Evolutionary conservation across 2,113 vertebrate species (phyloP).

Genomic region (Sebastes schlegelii): DNA sequence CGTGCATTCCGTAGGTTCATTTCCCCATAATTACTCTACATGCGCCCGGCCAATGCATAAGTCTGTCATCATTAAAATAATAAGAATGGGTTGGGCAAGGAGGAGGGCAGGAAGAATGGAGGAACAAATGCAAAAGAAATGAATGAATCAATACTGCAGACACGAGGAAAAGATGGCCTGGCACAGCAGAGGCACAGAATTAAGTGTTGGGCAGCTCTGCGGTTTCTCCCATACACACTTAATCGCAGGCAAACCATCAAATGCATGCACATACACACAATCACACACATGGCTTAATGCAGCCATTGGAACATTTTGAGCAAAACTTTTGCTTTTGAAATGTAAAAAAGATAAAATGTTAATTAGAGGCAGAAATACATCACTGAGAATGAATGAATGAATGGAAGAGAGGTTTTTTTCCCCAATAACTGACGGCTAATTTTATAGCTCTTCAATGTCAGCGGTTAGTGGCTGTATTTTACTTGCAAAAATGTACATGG

Average conservation of each 20-base stretch:
- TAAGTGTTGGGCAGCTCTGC: conserved; percentile 8
- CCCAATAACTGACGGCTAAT: background rate
- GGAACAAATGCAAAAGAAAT: conserved; percentile 68
- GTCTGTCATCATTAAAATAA: conserved; percentile 85
- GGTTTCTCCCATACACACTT: background rate
- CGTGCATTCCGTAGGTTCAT: conserved; percentile 82
- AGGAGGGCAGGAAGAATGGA: conserved; percentile 54
- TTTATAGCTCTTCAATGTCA: background rate
- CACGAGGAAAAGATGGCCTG: conserved; percentile 35
- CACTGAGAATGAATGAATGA: background rate
- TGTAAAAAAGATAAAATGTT: background rate
- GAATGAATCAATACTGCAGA: conserved; percentile 56
- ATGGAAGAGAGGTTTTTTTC: background rate
- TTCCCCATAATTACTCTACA: conserved; percentile 86
- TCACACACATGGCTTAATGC: background rate
- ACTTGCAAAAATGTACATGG: background rate
- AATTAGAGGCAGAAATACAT: background rate
- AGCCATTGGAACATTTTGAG: background rate
- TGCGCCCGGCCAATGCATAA: conserved; percentile 77
- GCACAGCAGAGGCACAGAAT: conserved; percentile 20
- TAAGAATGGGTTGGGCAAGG: conserved; percentile 69
- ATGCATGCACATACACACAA: background rate
- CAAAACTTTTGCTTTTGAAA: conserved; percentile 12
- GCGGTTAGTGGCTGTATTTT: background rate
- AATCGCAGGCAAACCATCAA: background rate